Conservation (phyloP, 2,888 invertebrate genomes). For the Dryadula phaetusa region DNA sequence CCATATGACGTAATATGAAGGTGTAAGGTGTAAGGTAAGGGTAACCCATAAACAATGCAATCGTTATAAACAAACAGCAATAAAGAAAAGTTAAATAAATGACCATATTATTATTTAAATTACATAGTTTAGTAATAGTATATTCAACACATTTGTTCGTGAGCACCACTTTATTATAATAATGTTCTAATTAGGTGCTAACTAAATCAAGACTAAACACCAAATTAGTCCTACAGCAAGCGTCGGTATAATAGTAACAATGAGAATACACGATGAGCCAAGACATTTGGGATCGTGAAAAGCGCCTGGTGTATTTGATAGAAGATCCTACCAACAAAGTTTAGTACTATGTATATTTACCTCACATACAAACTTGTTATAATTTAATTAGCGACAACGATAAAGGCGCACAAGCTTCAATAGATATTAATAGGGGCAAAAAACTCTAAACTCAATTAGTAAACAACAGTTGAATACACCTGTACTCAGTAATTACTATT, state of each 20-base stretch:
- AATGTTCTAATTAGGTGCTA: conserved; percentile 30
- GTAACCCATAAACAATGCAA: neutral
- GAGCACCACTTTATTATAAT: conserved; percentile 13
- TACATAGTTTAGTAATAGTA: neutral
- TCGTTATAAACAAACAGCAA: conserved; percentile 28
- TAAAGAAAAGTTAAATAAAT: neutral
- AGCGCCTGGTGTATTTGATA: conserved; percentile 27
- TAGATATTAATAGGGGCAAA: conserved; percentile 14
- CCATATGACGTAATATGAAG: conserved; percentile 22
- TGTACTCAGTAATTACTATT: conserved; percentile 47
- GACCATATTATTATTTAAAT: neutral
- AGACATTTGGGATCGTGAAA: conserved; percentile 24
- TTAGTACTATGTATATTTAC: conserved; percentile 16
- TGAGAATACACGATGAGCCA: conserved; percentile 34
- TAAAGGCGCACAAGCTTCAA: neutral
- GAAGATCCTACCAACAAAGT: neutral
- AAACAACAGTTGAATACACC: conserved; percentile 43
- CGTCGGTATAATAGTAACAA: conserved; percentile 29
- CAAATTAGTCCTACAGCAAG: conserved; percentile 27
- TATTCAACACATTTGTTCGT: conserved; percentile 7
- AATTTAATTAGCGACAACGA: conserved; percentile 10
- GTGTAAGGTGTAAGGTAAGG: too few species aligned
- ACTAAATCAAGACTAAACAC: conserved; percentile 33
- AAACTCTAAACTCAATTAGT: conserved; percentile 20
- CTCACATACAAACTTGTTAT: neutral